Base-by-base conservation (phyloP, 2,113 vertebrate genomes). In the Megaceryle torquata region DNA sequence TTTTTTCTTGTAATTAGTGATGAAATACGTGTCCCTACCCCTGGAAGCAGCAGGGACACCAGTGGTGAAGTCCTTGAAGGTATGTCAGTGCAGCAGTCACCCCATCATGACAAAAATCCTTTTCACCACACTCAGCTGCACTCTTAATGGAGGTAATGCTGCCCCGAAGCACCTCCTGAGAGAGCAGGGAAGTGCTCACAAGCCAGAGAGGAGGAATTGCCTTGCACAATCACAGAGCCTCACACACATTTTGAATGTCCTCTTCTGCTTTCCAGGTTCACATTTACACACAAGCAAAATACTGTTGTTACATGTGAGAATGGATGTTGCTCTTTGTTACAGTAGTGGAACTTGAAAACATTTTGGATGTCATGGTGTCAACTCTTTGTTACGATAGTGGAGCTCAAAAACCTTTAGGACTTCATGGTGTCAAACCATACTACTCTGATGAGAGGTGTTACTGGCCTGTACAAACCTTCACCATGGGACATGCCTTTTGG, bases 51-150 rank as follows among this genome's bases (percentile, higher is more conserved):
- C 24, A 29, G 41, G 31, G 74, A 37, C 0, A 0, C 31, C 57
- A 63, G 14, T 1, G 4, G 13, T 0, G 2, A 50, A n/a, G n/a
- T 72, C 25, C 35, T 29, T 29, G 39, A 4, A 15, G 53, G 21
- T 37, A 50, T 13, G 15, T 46, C 21, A 15, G 54, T 59, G 37
- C 31, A 88, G 69, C 13, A 22, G 51, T 67, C 37, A 9, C 15
- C 71, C 54, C 41, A 11, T 83, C 68, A 25, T 26, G 24, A 10
- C 24, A 33, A 78, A 92, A 91, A 21, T 78, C 14, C 21, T 69
- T 89, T 74, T 70, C 37, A 46, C 48, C 26, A 46, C n/a, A 15
- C 13, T 76, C 28, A 6, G 11, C 59, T 85, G 51, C 4, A 35
- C 50, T 74, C 18, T 68, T 50, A 77, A 37, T 53, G 72, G 26